Evolutionary conservation across 2,797 vertebrate genomes (phyloP).

Genomic region (Chromis chromis): DNA sequence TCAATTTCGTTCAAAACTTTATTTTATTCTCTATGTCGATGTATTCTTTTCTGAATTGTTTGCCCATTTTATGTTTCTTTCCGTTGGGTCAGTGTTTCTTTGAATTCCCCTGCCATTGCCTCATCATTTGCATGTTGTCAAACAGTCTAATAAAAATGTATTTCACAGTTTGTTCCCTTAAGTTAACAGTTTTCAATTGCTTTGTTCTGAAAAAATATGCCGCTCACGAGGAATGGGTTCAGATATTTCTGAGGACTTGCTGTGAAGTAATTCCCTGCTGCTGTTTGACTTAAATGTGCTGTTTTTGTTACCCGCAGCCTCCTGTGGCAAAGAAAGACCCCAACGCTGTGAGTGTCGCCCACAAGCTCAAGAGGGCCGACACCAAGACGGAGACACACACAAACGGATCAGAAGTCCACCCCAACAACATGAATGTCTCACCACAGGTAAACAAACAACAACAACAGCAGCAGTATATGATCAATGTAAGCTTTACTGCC

Average conservation of each 20-base stretch:
- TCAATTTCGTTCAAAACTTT: neutral
- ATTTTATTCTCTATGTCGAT: constrained; percentile 17
- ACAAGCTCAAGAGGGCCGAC: constrained; percentile 85
- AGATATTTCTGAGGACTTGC: neutral
- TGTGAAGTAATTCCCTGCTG: neutral
- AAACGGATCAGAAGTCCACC: constrained; percentile 78
- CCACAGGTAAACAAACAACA: constrained; percentile 81
- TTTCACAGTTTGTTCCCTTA: constrained; percentile 22
- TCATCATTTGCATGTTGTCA: constrained; percentile 39
- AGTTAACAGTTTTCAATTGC: neutral
- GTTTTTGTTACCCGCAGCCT: constrained; percentile 79
- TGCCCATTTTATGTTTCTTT: constrained; percentile 11
- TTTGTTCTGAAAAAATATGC: neutral
- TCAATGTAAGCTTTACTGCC: too few relatives aligned
- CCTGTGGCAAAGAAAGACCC: constrained; percentile 86
- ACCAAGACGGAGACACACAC: constrained; percentile 80
- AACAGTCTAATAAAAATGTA: constrained; percentile 3
- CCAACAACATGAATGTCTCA: constrained; percentile 68
- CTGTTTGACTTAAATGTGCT: constrained; percentile 24
- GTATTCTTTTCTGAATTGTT: constrained; percentile 20
- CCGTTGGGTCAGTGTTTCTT: constrained; percentile 18
- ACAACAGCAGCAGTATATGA: neutral
- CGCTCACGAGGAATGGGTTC: neutral
- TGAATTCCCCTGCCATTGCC: constrained; percentile 5
- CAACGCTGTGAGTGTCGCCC: constrained; percentile 78